phyloP scores from a whole-genome alignment of 1,140 invertebrate genomes.

The Heliconius eleuchia region DNA sequence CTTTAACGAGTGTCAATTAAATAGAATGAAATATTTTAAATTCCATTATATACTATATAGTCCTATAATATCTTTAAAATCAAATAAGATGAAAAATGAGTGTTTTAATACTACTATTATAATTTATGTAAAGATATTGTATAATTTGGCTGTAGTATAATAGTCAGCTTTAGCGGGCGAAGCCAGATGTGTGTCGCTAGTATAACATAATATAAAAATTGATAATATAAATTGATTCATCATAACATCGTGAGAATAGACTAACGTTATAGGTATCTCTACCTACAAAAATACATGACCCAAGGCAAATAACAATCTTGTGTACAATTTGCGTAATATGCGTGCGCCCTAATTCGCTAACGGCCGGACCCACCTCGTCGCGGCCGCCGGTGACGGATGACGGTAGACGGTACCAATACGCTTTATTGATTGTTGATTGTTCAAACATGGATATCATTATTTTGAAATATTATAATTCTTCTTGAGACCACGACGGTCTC shows the following conservation, averaged over 20 bases:
- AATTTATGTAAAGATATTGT: too few relatives aligned
- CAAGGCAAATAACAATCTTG: not conserved
- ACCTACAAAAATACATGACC: not conserved
- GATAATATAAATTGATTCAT: not conserved
- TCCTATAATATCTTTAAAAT: too few relatives aligned
- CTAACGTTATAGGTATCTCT: not conserved
- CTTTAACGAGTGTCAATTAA: not conserved
- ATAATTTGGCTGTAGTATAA: too few relatives aligned
- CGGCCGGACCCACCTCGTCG: not conserved
- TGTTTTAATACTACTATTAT: too few relatives aligned
- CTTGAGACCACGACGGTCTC: not conserved
- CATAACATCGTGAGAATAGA: not conserved
- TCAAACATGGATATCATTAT: not conserved
- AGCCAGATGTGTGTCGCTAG: too few relatives aligned
- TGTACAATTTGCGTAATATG: constrained; percentile 10
- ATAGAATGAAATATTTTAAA: not conserved
- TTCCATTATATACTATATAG: too few relatives aligned
- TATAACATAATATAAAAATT: too few relatives aligned
- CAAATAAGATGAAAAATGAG: too few relatives aligned
- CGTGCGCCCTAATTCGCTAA: constrained; percentile 9
- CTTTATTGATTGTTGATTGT: not conserved
- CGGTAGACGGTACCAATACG: not conserved
- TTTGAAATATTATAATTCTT: not conserved
- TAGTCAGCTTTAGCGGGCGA: too few relatives aligned
- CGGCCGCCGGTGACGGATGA: not conserved